Evolutionary conservation across 1,140 invertebrate genomes (phyloP).

Genomic region (Calycopis cecrops): DNA sequence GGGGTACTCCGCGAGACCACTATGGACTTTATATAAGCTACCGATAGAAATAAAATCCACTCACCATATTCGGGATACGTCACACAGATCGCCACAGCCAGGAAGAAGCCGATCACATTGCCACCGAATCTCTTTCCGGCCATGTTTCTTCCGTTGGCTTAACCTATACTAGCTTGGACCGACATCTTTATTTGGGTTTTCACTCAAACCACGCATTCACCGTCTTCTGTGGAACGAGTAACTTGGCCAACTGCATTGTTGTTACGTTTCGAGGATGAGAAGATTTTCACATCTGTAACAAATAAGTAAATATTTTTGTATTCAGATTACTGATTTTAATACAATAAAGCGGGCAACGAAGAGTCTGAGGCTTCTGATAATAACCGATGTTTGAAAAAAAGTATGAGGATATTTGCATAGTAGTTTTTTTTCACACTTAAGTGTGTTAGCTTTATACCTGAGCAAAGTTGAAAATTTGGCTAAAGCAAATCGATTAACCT

Average conservation of each 20-base stretch:
- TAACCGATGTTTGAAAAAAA: too few species aligned
- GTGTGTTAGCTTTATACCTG: too few species aligned
- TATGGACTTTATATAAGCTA: background rate
- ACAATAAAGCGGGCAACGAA: too few species aligned
- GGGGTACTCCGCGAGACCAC: too few species aligned
- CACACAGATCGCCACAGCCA: constrained; percentile 60
- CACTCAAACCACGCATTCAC: constrained; percentile 33
- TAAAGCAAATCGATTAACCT: too few species aligned
- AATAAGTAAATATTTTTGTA: constrained; percentile 30
- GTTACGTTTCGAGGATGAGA: background rate
- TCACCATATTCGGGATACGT: constrained; percentile 65
- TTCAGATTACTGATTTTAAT: too few species aligned
- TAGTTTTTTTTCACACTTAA: too few species aligned
- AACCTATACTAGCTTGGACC: constrained; percentile 62
- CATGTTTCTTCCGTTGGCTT: constrained; percentile 57
- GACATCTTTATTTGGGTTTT: constrained; percentile 52
- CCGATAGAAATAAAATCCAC: constrained; percentile 24
- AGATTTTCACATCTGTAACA: constrained; percentile 48
- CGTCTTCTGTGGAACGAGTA: too few species aligned
- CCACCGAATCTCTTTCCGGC: constrained; percentile 52
- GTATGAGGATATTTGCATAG: too few species aligned
- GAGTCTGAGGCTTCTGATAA: too few species aligned
- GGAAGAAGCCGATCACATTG: constrained; percentile 58
- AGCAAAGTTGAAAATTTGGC: too few species aligned
- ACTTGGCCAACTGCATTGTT: too few species aligned